Base-by-base conservation (phyloP, 2,113 vertebrate species). In the Zeus faber region DNA sequence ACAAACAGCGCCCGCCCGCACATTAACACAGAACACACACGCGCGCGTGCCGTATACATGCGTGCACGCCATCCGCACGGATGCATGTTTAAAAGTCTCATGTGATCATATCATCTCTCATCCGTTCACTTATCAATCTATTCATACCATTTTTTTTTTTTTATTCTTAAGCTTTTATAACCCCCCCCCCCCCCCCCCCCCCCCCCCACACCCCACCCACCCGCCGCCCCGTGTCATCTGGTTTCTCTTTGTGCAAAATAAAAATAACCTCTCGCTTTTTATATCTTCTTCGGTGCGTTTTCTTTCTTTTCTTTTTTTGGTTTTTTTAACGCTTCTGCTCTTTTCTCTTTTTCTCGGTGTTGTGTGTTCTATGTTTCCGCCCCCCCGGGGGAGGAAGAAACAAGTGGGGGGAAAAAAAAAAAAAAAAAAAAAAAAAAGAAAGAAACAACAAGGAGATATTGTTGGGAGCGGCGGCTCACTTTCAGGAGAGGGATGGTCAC, bases 401-500 rank as follows among this genome's bases (percentile, higher is more conserved):
- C 52, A 62, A n/a, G n/a, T n/a, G n/a, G n/a, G n/a, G n/a, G n/a
- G n/a, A n/a, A 79, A 33, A 60, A 62, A 68, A 37, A 47, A 50
- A 48, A 49, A 21, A 16, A 71, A 76, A 76, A 70, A 14, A 17
- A 87, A 77, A 75, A 48, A 26, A 48, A 48, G 18, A 21, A 14
- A 37, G 13, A 37, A 5, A 33, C 13, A 33, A n/a, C n/a, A 33
- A 33, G 13, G 29, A 33, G 8, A 13, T 33, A 13, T 33, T 33
- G 8, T 33, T 33, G 8, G 13, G 13, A 33, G 29, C 29, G 52
- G 70, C 80, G 88, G 94, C 97, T 98, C 89, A 98, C 97, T 78
- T 91, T 93, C 71, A 99, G 89, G 84, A 98, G 74, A 18, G 97
- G 96, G 85, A 99, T 97, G 35, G 93, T 92, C 82, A 98, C 94